These are phyloP conservation scores for Calosoma granatense DNA, from an alignment of 1,140 invertebrate genomes.

Conservation along the genomic window DNA sequence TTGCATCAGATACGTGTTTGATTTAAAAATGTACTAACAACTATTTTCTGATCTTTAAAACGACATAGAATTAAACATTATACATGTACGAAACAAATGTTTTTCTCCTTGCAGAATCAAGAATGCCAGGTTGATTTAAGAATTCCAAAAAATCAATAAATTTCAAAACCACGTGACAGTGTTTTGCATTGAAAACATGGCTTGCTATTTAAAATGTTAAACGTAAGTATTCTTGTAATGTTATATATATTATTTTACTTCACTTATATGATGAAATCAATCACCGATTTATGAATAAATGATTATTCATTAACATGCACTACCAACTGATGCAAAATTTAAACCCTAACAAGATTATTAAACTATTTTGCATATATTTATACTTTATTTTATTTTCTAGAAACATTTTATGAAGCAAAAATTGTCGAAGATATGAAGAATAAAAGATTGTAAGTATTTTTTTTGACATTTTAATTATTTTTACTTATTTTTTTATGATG, in stretches of 20 bases:
- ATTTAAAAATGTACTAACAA: too few species aligned
- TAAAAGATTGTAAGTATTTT: neutral
- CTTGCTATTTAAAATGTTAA: neutral
- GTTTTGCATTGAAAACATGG: neutral
- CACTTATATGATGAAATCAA: neutral
- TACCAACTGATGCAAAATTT: constrained; percentile 11
- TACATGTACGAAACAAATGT: neutral
- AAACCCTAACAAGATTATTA: neutral
- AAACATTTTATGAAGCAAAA: too few species aligned
- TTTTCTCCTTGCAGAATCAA: neutral
- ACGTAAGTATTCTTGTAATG: neutral
- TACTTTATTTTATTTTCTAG: neutral
- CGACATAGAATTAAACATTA: neutral
- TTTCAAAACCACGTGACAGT: too few species aligned
- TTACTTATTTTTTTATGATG: neutral
- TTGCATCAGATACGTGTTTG: neutral
- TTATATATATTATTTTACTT: neutral
- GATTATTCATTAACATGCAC: neutral
- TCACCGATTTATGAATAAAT: neutral
- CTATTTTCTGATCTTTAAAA: neutral
- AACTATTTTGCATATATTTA: neutral
- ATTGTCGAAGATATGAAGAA: neutral
- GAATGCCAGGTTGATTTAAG: too few species aligned
- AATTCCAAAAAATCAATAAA: too few species aligned
- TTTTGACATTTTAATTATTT: neutral